phyloP scores from a whole-genome alignment of 2,888 invertebrate genomes.

The Protodeltote pygarga region DNA sequence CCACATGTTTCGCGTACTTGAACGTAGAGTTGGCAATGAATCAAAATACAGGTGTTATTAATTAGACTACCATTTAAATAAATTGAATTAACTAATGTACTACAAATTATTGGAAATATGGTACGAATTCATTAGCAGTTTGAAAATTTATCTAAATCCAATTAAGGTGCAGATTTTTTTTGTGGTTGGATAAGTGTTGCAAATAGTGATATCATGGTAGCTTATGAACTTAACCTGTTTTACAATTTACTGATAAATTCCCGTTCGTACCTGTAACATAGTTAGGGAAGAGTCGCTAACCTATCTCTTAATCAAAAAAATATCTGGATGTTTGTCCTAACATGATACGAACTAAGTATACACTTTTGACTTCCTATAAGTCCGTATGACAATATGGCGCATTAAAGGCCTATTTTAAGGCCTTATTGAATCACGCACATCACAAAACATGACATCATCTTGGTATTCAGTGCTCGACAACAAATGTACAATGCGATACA shows the following conservation, averaged over 20 bases:
- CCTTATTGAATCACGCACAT: slow-evolving; percentile 63
- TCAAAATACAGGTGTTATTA: slow-evolving; percentile 11
- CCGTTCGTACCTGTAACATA: no score
- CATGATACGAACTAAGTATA: not conserved
- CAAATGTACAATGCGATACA: slow-evolving; percentile 73
- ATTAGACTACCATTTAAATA: slow-evolving; percentile 1
- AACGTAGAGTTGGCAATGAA: slow-evolving; percentile 6
- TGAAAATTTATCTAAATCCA: no score
- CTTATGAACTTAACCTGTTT: no score
- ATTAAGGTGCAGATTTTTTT: no score
- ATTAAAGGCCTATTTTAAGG: slow-evolving; percentile 48
- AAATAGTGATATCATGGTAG: no score
- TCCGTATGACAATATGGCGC: slow-evolving; percentile 44
- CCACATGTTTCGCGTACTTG: slow-evolving; percentile 6
- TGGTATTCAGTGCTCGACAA: slow-evolving; percentile 58
- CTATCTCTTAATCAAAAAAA: no score
- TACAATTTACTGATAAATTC: no score
- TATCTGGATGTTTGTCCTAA: slow-evolving; percentile 2
- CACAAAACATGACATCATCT: slow-evolving; percentile 67
- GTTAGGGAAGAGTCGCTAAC: no score
- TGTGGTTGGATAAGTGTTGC: no score
- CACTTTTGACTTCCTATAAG: slow-evolving; percentile 32
- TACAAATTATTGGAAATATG: no score
- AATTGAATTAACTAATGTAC: no score
- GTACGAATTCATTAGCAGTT: no score